Evolutionary conservation across 2,888 invertebrate genomes (phyloP).

Genomic region (Loripinus fragilis): DNA sequence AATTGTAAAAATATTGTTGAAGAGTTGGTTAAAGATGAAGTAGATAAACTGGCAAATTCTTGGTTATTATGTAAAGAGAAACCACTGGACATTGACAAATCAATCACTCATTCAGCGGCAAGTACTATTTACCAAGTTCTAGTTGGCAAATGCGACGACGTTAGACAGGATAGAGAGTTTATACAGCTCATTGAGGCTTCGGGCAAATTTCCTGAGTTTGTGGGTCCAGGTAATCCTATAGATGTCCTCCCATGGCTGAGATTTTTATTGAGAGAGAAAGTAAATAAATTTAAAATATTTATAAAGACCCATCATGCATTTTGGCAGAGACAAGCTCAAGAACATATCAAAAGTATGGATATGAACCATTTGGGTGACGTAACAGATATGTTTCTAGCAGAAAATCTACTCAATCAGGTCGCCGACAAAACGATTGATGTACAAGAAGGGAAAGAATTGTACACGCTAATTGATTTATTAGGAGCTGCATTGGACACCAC

Average conservation of each 20-base stretch:
- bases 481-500: background rate
- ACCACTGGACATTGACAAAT: slow-evolving; percentile 18
- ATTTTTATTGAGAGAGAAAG: slow-evolving; percentile 20
- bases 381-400: slow-evolving; percentile 42
- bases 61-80: background rate
- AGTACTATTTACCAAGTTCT: slow-evolving; percentile 43
- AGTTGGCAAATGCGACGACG: slow-evolving; percentile 22
- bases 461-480: background rate
- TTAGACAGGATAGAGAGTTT: slow-evolving; percentile 35
- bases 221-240: slow-evolving; percentile 42
- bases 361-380: slow-evolving; percentile 43
- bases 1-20: slow-evolving; percentile 22
- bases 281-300: slow-evolving; percentile 32
- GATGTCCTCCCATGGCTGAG: slow-evolving; percentile 55
- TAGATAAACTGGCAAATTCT: background rate
- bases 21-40: background rate
- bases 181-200: background rate
- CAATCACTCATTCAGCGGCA: background rate
- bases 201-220: background rate
- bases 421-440: background rate
- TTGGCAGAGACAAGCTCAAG: background rate
- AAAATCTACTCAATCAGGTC: slow-evolving; percentile 4
- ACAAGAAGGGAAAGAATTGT: background rate
- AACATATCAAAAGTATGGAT: slow-evolving; percentile 42
- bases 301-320: background rate